Base-by-base conservation (phyloP, 2,888 invertebrate species). In the Balanococcus diminutus region DNA sequence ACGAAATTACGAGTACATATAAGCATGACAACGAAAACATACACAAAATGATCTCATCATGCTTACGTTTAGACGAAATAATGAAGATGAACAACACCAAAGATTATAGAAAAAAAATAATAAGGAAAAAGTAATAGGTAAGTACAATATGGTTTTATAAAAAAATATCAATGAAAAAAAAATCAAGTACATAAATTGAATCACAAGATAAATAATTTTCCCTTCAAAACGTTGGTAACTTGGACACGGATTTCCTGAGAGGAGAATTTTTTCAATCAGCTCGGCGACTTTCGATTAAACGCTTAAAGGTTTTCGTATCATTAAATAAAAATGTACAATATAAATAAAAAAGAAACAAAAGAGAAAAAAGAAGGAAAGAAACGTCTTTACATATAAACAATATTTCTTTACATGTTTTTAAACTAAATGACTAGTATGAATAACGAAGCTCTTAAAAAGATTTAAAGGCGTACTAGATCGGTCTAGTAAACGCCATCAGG, bases 381-480 rank as follows among this genome's bases (percentile, higher is more conserved):
- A 56, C n/a, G n/a, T 56, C 56, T 22, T 11, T 56, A 56, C 19
- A 56, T 79, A 36, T 79, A 79, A 67, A 67, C 67, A 67, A 11
- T 67, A 67, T 28, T 79, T 32, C 31, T 36, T 79, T 79, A 79
- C 75, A 79, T 25, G 16, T 16, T 19, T 36, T 36, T 79, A 79
- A 79, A 79, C 32, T 79, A 79, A 79, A 79, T 79, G 75, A 79
- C 75, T 79, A 79, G 75, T 79, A 36, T 79, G 36, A 79, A 79
- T 79, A 79, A 79, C 75, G 19, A 79, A 79, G 75, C 75, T 79
- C 75, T 32, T 79, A 36, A 22, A 22, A 79, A 79, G 14, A 28
- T 67, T 67, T 28, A 67, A 67, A 28, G 67, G 67, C 67, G 67
- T 28, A 67, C 67, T 67, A 67, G 75, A 79, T 19, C n/a, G 9